Base-by-base conservation (phyloP, 2,888 invertebrate genomes). In the Plutella xylostella region DNA sequence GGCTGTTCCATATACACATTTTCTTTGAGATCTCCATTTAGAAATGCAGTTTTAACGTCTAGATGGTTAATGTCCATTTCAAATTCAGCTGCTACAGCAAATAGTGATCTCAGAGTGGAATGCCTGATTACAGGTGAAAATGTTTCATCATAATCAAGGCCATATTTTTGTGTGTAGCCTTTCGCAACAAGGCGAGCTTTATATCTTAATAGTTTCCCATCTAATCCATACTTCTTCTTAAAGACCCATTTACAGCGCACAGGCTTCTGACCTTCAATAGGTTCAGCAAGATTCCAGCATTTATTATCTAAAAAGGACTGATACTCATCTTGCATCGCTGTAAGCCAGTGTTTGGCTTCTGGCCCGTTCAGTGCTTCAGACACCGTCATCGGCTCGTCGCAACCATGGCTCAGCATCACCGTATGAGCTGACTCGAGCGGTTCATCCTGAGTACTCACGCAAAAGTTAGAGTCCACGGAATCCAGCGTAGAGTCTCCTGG, bases 261-360 rank as follows among this genome's bases (percentile, higher is more conserved):
- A 1, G 49, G 17, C 4, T 20, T 44, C 15, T 18, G 21, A 14
- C 33, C 33, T 21, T 28, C 7, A 17, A 46, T 47, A 20, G 1
- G 3, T 11, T 50, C 43, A 1, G 25, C 40, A 20, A 51, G 17
- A 18, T 54, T 49, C 18, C 38, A 19, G 2, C 12, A 18, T 19
- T 20, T n/a, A 38, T 38, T 38, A 11, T 38, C 19, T 9, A 19
- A 11, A 20, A 38, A 38, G 3, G 18, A 38, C 20, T 38, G 15
- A 4, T 19, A 9, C n/a, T 38, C 38, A 15, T 38, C 49, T 28
- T 43, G 9, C 42, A 52, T 40, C 1, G 54, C 51, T 7, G 14
- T 14, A 7, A 31, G 15, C 54, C 55, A 55, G 12, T 50, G 42
- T n/a, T 47, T 48, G 7, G 22, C 46, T n/a, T 55, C 49, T 12